Base-by-base conservation (phyloP, 2,888 invertebrate species). In the Athalia rosae region DNA sequence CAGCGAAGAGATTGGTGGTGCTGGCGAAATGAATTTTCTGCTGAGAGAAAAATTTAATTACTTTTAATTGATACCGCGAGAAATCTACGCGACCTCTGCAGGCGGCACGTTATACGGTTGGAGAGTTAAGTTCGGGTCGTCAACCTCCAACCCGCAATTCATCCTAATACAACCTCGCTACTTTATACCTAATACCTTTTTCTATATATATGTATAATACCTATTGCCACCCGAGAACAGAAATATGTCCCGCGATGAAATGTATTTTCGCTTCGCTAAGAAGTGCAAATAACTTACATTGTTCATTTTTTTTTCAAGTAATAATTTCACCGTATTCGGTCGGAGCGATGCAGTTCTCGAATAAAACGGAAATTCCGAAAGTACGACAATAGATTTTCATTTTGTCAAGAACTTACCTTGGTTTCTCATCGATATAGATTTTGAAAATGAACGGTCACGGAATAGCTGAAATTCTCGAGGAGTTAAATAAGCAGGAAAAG, bases 31-130 rank as follows among this genome's bases (percentile, higher is more conserved):
- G 80, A 81, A 81, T 80, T 81, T 78, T 67, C 66, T 58, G 50
- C 76, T 48, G 48, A 67, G 71, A 43, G 48, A 9, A 15, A 79
- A 78, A 80, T 81, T 81, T 80, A 81, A 81, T 81, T 80, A 79
- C 77, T 81, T 78, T 78, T 77, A 78, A 81, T 81, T 80, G 78
- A 80, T 76, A 58, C 66, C 77, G 63, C 53, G 63, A 67, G n/a
- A 79, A 69, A 77, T 43, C 43, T 53, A 4, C 7, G 53, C 53
- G 53, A 53, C 9, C n/a, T 53, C 53, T 53, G 4, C 53, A n/a
- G 7, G n/a, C 4, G 7, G n/a, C 9, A 11, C 53, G 53, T 28
- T 28, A 28, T 28, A 28, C 53, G 53, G 53, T 53, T n/a, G 53
- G 7, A 53, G n/a, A 53, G 28, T 28, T 28, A 28, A 28, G 28